Conservation (phyloP, 2,888 invertebrate species). For the Hedychridium roseum region DNA sequence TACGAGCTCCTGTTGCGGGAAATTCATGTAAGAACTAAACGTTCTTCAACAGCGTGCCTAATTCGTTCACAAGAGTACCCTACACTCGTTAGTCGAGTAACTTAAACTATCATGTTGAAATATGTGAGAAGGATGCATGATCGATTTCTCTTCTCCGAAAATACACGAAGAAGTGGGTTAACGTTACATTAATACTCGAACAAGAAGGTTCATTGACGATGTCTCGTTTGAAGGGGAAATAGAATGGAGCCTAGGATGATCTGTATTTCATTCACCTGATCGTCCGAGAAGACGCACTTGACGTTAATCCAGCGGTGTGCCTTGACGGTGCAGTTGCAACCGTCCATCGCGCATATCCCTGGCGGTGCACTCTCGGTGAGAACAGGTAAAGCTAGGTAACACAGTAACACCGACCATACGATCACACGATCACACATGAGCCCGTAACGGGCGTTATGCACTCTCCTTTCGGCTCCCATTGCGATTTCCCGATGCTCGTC, state of each 20-base stretch:
- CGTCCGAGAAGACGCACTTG: constrained; percentile 70
- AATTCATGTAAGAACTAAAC: no score
- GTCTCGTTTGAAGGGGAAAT: no score
- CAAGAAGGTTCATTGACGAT: no score
- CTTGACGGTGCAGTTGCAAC: constrained; percentile 70
- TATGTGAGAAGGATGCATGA: no score
- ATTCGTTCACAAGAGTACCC: no score
- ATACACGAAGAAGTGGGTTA: no score
- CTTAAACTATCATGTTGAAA: no score
- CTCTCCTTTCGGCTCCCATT: constrained; percentile 32
- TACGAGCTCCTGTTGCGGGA: constrained; percentile 3
- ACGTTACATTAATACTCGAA: no score
- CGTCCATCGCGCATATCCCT: constrained; percentile 68
- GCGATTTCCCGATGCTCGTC: no score
- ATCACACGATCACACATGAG: constrained; percentile 45
- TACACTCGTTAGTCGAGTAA: no score
- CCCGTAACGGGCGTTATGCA: constrained; percentile 38
- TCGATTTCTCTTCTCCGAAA: no score
- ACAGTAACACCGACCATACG: constrained; percentile 41
- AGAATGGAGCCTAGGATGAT: neutral
- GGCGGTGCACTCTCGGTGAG: constrained; percentile 37
- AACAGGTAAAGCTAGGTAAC: constrained; percentile 37
- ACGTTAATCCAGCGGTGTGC: constrained; percentile 71
- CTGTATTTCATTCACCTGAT: constrained; percentile 67
- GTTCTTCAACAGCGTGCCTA: no score